phyloP scores from a whole-genome alignment of 2,113 vertebrate species.

The Cariama cristata region DNA sequence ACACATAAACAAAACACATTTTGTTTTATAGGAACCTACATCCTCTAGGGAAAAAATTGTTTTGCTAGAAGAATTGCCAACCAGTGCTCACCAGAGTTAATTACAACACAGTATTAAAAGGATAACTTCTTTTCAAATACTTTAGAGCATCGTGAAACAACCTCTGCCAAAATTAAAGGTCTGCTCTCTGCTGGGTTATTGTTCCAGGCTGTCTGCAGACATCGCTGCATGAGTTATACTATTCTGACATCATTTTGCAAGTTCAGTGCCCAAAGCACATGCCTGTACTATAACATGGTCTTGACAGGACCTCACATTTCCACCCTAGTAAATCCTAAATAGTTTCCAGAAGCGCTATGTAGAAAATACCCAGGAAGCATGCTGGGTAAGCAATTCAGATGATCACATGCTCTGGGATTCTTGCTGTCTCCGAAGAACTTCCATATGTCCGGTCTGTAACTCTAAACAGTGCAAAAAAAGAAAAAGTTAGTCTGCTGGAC shows the following conservation, averaged over 20 bases:
- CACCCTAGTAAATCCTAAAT: constrained; percentile 44
- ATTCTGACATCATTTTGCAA: constrained; percentile 45
- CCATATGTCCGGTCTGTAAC: constrained; percentile 7
- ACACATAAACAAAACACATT: neutral
- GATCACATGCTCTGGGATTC: constrained; percentile 12
- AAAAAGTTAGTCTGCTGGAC: neutral
- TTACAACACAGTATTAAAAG: constrained; percentile 4
- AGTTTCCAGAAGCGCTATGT: constrained; percentile 5
- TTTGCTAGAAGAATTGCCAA: neutral
- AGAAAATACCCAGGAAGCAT: constrained; percentile 6
- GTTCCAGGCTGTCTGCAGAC: constrained; percentile 43
- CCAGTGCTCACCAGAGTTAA: neutral
- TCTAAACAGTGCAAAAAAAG: neutral
- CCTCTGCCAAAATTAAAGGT: constrained; percentile 5
- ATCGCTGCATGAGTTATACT: neutral
- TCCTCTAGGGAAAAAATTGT: neutral
- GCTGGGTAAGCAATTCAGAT: neutral
- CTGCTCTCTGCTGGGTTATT: constrained; percentile 14
- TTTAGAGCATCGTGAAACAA: neutral
- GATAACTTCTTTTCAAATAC: neutral
- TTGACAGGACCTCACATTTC: constrained; percentile 51
- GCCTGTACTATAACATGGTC: neutral
- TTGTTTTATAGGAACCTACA: neutral
- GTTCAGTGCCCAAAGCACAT: constrained; percentile 29
- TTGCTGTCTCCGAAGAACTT: constrained; percentile 51